Evolutionary conservation across 2,797 vertebrate genomes (phyloP), one percentile per base, ranked within the genome.

Genomic region (Clarias pachynema): DNA sequence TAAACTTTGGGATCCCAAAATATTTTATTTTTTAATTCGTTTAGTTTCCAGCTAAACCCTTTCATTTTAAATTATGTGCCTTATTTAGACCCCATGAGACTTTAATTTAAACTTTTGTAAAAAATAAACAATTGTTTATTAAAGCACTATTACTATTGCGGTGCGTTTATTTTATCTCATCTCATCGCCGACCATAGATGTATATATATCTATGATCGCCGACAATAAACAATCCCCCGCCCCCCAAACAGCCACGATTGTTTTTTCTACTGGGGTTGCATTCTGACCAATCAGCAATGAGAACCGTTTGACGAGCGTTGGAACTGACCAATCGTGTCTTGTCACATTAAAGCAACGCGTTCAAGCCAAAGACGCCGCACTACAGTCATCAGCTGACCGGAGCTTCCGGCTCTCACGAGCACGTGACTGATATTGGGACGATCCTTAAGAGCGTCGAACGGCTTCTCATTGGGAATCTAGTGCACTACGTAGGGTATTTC

Each of bases 381-480:
- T 22, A 1, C 22, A 6, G 5, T 57, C n/a, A 83, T 89, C 91
- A 91, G 90, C 89, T 94, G 93, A 92, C 72, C 86, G 31, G 81
- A 62, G 85, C 91, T 95, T 94, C 93, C 91, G 92, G 86, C 83
- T 86, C 10, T 5, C 24, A 44, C 74, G 31, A 4, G 5, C 94
- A 94, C 89, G 29, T 95, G 94, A 94, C 90, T 82, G 49, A 84
- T 85, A 85, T 22, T 1, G 14, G 88, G 89, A 90, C 89, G 82
- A 84, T 84, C 37, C 77, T 70, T 84, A 29, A 37, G 14, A 7
- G 44, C 20, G 20, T 2, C 4, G 20, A 75, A 15, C 59, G 24
- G 29, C 24, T 81, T 57, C n/a, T 29, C 12, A 14, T 68, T 66
- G 34, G 6, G 3, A 26, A 26, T 29, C 9, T 73, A 83, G 62